These are phyloP conservation scores for Scrobipalpa costella DNA, from an alignment of 2,888 invertebrate genomes.

Conservation along the genomic window DNA sequence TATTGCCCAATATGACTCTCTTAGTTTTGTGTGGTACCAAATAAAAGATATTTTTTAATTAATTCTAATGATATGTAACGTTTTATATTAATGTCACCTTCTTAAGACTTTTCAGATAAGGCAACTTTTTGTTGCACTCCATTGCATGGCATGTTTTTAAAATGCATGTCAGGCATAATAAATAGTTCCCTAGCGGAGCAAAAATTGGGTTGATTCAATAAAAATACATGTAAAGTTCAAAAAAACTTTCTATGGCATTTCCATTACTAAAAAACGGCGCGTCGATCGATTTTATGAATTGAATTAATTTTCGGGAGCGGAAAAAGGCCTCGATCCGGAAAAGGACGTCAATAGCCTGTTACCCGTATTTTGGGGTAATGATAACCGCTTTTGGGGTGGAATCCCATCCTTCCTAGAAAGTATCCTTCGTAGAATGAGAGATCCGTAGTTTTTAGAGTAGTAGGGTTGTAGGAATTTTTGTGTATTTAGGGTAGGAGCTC, in stretches of 20 bases:
- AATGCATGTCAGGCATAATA: no score
- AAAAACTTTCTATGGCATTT: not conserved
- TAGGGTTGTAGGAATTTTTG: no score
- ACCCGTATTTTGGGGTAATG: conserved; percentile 8
- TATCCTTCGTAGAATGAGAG: no score
- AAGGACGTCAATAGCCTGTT: conserved; percentile 21
- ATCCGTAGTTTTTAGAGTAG: no score
- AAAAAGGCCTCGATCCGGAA: conserved; percentile 1
- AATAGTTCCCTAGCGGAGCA: no score
- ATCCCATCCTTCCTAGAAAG: no score
- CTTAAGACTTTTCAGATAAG: not conserved
- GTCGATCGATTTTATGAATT: conserved; percentile 14
- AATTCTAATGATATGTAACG: not conserved
- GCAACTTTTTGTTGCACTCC: no score
- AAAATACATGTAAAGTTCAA: not conserved
- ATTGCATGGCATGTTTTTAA: no score
- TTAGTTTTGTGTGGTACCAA: no score
- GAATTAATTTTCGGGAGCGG: conserved; percentile 17
- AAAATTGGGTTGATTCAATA: not conserved
- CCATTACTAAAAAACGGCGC: not conserved
- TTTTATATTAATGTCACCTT: not conserved
- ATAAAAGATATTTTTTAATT: no score
- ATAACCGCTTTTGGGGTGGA: not conserved
- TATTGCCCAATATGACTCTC: no score
- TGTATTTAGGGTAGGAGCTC: no score